These are phyloP conservation scores for Sebastolobus altivelis DNA, from an alignment of 2,797 vertebrate species.

Conservation along the genomic window DNA sequence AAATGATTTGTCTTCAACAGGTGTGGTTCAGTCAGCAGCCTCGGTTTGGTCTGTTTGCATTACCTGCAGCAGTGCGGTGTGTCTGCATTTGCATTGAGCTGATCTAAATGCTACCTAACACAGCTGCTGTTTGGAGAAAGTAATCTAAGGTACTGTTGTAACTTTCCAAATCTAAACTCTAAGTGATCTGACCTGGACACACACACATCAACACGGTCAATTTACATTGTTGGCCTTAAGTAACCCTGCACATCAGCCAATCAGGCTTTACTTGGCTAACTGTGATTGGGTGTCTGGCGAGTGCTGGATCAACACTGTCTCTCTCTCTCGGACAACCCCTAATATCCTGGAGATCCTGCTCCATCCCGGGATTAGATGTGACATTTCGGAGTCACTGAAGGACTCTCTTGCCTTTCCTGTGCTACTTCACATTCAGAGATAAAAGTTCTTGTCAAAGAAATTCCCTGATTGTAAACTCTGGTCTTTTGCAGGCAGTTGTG, in stretches of 20 bases:
- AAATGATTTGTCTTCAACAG: background rate
- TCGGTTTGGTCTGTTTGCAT: constrained; percentile 47
- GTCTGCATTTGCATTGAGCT: constrained; percentile 35
- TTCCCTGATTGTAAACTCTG: background rate
- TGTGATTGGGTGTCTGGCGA: constrained; percentile 22
- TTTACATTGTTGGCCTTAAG: constrained; percentile 28
- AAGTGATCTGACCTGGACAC: constrained; percentile 14
- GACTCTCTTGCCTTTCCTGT: constrained; percentile 21
- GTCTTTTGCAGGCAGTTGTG: background rate
- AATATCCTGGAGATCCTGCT: constrained; percentile 60
- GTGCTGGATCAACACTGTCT: constrained; percentile 40
- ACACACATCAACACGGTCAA: background rate
- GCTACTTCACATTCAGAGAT: background rate
- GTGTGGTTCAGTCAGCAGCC: background rate
- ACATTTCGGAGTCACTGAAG: constrained; percentile 61
- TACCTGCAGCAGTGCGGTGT: constrained; percentile 4
- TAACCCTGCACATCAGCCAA: constrained; percentile 32
- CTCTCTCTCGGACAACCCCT: constrained; percentile 39
- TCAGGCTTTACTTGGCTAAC: constrained; percentile 25
- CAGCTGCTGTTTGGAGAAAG: constrained; percentile 39
- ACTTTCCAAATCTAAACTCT: constrained; percentile 23
- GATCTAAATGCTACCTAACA: constrained; percentile 12
- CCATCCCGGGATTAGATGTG: constrained; percentile 75
- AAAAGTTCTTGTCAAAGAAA: background rate
- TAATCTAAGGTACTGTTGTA: constrained; percentile 16